A percentile compares a stretch with the other conserved stretches of the same genome.
Evolutionary conservation across 2,113 vertebrate genomes (phyloP).

Genomic region (Megaceryle torquata): DNA sequence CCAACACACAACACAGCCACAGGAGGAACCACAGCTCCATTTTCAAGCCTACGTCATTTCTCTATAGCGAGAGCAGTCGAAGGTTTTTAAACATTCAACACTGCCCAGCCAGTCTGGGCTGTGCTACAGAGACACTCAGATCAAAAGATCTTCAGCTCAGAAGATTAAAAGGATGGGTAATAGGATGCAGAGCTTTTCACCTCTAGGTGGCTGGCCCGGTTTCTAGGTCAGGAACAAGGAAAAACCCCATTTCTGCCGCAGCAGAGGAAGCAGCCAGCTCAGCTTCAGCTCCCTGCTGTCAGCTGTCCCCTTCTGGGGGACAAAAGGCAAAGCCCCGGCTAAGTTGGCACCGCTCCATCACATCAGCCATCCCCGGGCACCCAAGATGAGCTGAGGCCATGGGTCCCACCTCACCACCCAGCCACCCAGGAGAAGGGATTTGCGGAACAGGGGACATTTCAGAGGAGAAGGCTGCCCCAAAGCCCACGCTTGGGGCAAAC

Average conservation of each 20-base stretch:
- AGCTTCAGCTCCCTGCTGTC: background rate
- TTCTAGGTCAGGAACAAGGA: conserved; percentile 19
- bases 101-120: background rate
- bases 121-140: conserved; percentile 11
- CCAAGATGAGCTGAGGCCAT: background rate
- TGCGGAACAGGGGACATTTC: background rate
- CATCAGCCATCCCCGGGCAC: background rate
- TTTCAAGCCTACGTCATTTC: background rate
- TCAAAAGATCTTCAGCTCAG: conserved; percentile 51
- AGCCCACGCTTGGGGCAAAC: accelerated
- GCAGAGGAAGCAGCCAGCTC: background rate
- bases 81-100: conserved; percentile 53
- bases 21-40: background rate
- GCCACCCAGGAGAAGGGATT: background rate
- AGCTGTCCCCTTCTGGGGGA: background rate
- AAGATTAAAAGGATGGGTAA: conserved; percentile 44
- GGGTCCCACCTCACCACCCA: accelerated
- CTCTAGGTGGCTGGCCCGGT: background rate
- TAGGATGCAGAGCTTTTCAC: conserved; percentile 41
- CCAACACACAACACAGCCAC: background rate
- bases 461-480: background rate
- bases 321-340: background rate
- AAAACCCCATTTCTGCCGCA: background rate
- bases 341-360: accelerated
- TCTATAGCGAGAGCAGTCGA: background rate